Evolutionary conservation across 1,140 invertebrate species (phyloP).

Genomic region (Ceratitis capitata): DNA sequence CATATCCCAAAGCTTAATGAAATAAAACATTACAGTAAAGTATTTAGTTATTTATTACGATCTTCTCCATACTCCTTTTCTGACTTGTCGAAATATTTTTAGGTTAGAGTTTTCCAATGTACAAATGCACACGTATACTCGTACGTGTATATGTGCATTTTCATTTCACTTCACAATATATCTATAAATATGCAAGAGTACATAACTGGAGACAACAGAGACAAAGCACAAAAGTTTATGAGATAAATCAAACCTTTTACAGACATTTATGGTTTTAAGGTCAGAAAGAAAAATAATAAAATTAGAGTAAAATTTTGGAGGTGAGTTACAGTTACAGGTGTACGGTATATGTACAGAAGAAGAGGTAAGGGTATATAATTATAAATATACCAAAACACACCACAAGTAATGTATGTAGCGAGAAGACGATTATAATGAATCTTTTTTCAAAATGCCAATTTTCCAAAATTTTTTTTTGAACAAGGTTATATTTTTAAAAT

Average conservation of each 20-base stretch:
- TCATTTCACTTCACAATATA: neutral
- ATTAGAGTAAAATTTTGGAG: neutral
- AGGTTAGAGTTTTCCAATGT: neutral
- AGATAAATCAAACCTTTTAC: conserved; percentile 60
- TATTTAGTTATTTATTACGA: neutral
- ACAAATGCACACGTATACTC: neutral
- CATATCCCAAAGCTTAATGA: neutral
- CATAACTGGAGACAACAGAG: conserved; percentile 1
- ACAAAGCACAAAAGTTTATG: conserved; percentile 55
- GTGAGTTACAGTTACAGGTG: neutral
- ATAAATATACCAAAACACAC: too few relatives aligned
- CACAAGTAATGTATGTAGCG: too few relatives aligned
- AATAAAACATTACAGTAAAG: neutral
- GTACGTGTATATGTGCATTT: neutral
- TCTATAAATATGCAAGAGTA: too few relatives aligned
- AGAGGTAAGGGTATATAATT: neutral
- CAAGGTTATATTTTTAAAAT: too few relatives aligned
- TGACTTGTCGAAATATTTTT: neutral
- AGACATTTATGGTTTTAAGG: conserved; percentile 64
- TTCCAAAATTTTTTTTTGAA: too few relatives aligned
- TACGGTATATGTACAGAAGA: neutral
- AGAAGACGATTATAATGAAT: too few relatives aligned
- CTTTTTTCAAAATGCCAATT: too few relatives aligned
- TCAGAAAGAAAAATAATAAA: conserved; percentile 53
- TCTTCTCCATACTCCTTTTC: neutral